phyloP scores from a whole-genome alignment of 2,113 vertebrate genomes.

The Gracilinanus agilis region DNA sequence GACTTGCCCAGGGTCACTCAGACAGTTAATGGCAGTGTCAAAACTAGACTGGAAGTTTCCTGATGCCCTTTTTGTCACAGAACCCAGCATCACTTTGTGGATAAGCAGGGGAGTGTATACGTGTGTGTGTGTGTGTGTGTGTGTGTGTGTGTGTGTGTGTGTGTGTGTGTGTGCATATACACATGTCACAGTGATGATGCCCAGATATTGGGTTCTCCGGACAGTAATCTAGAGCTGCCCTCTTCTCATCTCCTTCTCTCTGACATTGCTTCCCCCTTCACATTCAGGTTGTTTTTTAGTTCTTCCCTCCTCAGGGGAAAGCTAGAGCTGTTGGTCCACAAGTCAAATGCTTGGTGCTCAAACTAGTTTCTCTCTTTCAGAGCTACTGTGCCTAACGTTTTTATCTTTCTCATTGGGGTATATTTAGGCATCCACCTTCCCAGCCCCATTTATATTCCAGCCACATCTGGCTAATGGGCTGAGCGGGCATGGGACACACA shows the following conservation, averaged over 20 bases:
- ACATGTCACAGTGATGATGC: neutral
- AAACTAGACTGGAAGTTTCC: neutral
- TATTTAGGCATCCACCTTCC: neutral
- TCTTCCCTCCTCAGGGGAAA: conserved; percentile 28
- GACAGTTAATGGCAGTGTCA: neutral
- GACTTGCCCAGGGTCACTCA: too few relatives aligned
- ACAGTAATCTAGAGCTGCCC: neutral
- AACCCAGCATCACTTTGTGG: neutral
- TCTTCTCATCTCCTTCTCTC: conserved; percentile 12
- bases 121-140: too few relatives aligned
- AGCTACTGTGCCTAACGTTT: neutral
- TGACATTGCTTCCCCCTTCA: conserved; percentile 20
- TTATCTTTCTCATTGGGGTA: neutral
- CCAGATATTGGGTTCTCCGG: neutral
- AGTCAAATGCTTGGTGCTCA: neutral
- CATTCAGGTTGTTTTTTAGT: neutral
- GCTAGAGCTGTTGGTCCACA: neutral
- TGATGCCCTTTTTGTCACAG: neutral
- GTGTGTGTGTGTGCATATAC: neutral
- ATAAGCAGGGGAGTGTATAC: neutral
- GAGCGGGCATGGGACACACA: neutral
- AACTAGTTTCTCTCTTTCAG: neutral
- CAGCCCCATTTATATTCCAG: neutral
- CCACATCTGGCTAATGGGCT: neutral
- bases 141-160: too few relatives aligned